Evolutionary conservation across 2,888 invertebrate genomes (phyloP), one percentile per base, ranked within the genome.

Genomic region (Drosophila acutilabella): DNA sequence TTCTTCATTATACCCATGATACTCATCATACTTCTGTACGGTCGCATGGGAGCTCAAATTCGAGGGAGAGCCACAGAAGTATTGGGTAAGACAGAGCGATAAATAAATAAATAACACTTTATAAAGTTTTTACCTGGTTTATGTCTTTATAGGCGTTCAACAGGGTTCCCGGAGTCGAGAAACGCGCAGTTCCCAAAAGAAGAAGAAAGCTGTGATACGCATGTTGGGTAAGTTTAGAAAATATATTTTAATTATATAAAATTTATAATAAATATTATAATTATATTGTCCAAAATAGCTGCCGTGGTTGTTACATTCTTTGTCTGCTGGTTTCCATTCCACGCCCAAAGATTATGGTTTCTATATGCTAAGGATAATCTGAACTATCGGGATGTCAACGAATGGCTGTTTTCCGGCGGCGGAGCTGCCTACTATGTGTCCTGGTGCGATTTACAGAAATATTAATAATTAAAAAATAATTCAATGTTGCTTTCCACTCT

Each of bases 291-390:
- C 2, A 11, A 36, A 48, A 66, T 41, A 98, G 98, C 97, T 79
- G 97, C 97, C 2, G 98, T 98, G 20, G 98, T 98, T 58, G 94
- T 98, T 7, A 96, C 97, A 36, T 98, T 98, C 93, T 98, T 98
- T 93, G 93, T 98, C 11, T 98, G 98, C 93, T 98, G 98, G 98
- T 97, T 98, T 0, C 98, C 98, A 30, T 98, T 98, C 93, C 98
- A 98, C 93, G 95, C 96, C 71, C 98, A 98, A 92, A 94, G 98
- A 6, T 93, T 98, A 58, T 95, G 97, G 92, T 96, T 96, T 91
- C 94, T 97, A 80, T 96, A 97, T 91, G 96, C 95, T 30, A 93
- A 94, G 71, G 92, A 94, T 20, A 93, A 93, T 56, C 91, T 92
- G 0, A 93, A 95, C 89, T 95, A 94, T 92, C 94, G 94, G 91